Base-by-base conservation (phyloP, 2,797 vertebrate species). In the Acropternis orthonyx region DNA sequence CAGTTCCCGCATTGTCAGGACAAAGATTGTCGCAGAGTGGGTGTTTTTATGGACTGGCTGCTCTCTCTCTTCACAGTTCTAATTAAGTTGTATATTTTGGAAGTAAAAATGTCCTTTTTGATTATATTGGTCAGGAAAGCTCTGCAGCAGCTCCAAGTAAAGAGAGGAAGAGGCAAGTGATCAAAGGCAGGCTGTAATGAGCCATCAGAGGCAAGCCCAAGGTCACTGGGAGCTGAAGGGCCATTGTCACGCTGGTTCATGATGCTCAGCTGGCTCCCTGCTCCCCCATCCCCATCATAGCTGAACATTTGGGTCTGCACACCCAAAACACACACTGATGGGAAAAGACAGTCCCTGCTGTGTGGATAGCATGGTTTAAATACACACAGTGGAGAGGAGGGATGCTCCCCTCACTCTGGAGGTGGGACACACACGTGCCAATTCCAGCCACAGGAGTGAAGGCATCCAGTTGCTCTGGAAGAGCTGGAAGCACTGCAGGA, bases 61-160 rank as follows among this genome's bases (percentile, higher is more conserved):
- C 83, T 93, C 58, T 86, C 56, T 65, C 49, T 73, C 49, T 76
- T 93, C 2, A 0, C 55, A 56, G 55, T 61, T 92, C 85, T 95
- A 96, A 95, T 95, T 95, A 69, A 86, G 61, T 52, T 92, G 92
- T 88, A 92, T 95, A 93, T 96, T 96, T 94, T 88, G 84, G 80
- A 92, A 85, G 73, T 95, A 88, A 89, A 95, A 93, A 55, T 14
- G 91, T 89, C 94, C 37, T 69, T 82, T 87, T 90, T 73, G 89
- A 92, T 92, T 12, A 43, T 88, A 90, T 36, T 3, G 6, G 83
- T 85, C 55, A 86, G 88, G 85, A 96, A 90, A 81, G 32, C 85
- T 93, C 67, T 95, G 48, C 83, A 84, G 43, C 58, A 49, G 51
- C 78, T 90, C 83, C 71, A 63, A 27, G 62, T 39, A 36, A 73